phyloP scores from a whole-genome alignment of 2,888 invertebrate species.

The Euplexia lucipara region DNA sequence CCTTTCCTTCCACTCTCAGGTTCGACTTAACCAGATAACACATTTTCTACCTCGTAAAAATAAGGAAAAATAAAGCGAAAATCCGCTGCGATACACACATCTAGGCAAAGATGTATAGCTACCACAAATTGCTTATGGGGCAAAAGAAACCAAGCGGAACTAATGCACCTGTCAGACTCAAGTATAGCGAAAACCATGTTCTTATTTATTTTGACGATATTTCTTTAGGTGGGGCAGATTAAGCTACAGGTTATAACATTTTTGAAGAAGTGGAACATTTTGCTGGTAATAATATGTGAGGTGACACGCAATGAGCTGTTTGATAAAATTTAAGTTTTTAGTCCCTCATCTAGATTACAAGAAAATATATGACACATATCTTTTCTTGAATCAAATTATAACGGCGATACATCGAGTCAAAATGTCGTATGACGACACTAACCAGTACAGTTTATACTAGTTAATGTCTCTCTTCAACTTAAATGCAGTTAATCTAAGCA shows the following conservation, averaged over 20 bases:
- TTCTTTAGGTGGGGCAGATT: constrained; percentile 25
- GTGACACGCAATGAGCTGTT: too few relatives aligned
- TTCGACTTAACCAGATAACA: constrained; percentile 19
- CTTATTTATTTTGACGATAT: constrained; percentile 53
- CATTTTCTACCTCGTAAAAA: constrained; percentile 24
- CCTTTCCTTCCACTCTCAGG: neutral
- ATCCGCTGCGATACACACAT: constrained; percentile 9
- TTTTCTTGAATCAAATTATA: too few relatives aligned
- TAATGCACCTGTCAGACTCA: constrained; percentile 57
- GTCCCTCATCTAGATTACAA: too few relatives aligned
- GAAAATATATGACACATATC: too few relatives aligned
- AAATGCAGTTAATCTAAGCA: too few relatives aligned
- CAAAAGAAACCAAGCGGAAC: constrained; percentile 51
- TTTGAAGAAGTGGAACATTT: constrained; percentile 17
- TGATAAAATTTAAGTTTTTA: too few relatives aligned
- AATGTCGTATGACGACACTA: neutral
- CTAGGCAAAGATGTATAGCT: constrained; percentile 27
- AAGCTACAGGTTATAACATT: constrained; percentile 7
- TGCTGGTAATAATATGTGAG: neutral
- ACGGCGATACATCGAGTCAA: too few relatives aligned
- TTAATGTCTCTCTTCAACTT: too few relatives aligned
- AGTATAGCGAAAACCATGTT: constrained; percentile 41
- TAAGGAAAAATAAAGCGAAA: constrained; percentile 47
- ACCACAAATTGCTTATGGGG: constrained; percentile 53
- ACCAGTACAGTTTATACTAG: too few relatives aligned